A percentile compares a stretch with the other conserved stretches of the same genome.
Evolutionary conservation across 2,888 invertebrate genomes (phyloP).

Genomic region (Campoletis raptor): DNA sequence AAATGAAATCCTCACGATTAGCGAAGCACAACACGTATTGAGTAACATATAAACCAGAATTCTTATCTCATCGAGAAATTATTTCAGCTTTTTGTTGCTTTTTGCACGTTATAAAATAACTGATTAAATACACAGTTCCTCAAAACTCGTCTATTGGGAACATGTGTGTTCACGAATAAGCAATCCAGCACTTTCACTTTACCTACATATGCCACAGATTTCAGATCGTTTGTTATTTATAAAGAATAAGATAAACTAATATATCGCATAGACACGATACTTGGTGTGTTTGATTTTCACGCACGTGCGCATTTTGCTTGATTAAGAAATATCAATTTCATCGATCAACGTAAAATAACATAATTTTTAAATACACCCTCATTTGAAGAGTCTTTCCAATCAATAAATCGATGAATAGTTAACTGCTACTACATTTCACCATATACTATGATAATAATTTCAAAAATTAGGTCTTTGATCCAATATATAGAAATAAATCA

Average conservation of each 20-base stretch:
- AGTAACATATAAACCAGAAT: slow-evolving; percentile 48
- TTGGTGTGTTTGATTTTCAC: slow-evolving; percentile 36
- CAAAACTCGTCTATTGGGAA: slow-evolving; percentile 50
- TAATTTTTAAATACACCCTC: background rate
- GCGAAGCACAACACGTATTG: slow-evolving; percentile 41
- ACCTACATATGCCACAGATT: slow-evolving; percentile 31
- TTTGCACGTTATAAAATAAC: slow-evolving; percentile 4
- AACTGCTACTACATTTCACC: background rate
- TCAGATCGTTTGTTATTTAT: slow-evolving; percentile 50
- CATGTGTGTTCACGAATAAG: slow-evolving; percentile 37
- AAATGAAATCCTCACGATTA: background rate
- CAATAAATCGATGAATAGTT: background rate
- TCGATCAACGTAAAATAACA: slow-evolving; percentile 7
- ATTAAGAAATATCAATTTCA: slow-evolving; percentile 45
- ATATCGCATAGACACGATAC: slow-evolving; percentile 48
- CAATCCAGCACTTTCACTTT: slow-evolving; percentile 64
- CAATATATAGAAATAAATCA: too few species aligned
- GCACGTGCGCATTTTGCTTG: slow-evolving; percentile 43
- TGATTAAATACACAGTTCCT: slow-evolving; percentile 43
- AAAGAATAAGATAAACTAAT: slow-evolving; percentile 51
- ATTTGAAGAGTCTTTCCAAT: background rate
- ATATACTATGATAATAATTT: too few species aligned
- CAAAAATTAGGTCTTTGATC: too few species aligned
- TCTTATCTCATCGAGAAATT: slow-evolving; percentile 36
- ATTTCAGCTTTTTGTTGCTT: slow-evolving; percentile 4